Percentiles rank a stretch among this genome's conserved stretches.
These are phyloP conservation scores for Isoperla grammatica DNA, from an alignment of 2,888 invertebrate genomes.

Conservation along the genomic window DNA sequence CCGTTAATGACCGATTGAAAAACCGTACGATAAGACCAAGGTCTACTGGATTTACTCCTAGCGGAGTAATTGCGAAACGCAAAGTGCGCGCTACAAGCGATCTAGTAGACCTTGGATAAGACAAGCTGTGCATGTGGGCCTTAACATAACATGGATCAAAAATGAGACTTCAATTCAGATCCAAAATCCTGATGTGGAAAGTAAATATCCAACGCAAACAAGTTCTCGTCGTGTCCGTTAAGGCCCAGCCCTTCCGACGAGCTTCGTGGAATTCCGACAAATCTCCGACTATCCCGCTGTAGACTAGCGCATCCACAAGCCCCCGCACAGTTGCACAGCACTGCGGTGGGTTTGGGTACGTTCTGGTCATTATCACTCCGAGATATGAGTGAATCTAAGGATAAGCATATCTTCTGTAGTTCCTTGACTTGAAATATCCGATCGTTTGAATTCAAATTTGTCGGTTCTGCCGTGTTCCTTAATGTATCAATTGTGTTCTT, in stretches of 20 bases:
- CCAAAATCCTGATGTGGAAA: constrained; percentile 13
- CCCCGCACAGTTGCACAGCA: constrained; percentile 38
- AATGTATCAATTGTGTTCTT: too few relatives aligned
- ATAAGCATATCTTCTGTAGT: background rate
- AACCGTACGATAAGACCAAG: too few relatives aligned
- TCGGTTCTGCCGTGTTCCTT: constrained; percentile 1
- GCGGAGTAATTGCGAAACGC: too few relatives aligned
- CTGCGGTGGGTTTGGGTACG: constrained; percentile 3
- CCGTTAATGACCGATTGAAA: too few relatives aligned
- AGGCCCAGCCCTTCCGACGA: constrained; percentile 8
- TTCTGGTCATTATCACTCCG: constrained; percentile 12
- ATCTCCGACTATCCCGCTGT: background rate
- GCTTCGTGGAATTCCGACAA: background rate
- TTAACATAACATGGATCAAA: too few relatives aligned
- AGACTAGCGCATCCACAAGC: constrained; percentile 39
- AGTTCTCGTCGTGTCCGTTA: background rate
- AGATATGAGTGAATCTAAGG: background rate
- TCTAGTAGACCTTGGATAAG: too few relatives aligned
- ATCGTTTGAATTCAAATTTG: background rate
- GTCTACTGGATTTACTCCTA: too few relatives aligned
- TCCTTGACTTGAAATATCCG: too few relatives aligned
- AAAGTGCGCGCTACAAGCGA: too few relatives aligned
- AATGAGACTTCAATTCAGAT: background rate
- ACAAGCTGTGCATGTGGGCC: too few relatives aligned
- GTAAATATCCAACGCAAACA: constrained; percentile 6